phyloP scores from a whole-genome alignment of 2,888 invertebrate genomes.

The Aporophyla lueneburgensis region DNA sequence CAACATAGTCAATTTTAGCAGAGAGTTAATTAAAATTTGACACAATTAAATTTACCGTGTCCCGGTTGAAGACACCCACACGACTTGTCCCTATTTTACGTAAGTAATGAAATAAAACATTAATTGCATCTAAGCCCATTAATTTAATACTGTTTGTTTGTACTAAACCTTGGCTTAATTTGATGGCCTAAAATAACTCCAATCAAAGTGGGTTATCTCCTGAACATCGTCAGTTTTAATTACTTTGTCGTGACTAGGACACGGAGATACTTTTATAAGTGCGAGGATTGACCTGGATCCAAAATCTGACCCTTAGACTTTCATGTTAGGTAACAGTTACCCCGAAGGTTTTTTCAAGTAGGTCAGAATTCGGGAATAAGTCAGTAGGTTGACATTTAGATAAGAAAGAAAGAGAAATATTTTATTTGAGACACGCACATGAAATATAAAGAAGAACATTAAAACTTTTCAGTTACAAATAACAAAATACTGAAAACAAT shows the following conservation, averaged over 20 bases:
- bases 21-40: constrained; percentile 44
- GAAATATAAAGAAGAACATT: too few species aligned
- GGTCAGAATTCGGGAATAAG: constrained; percentile 21
- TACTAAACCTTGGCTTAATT: constrained; percentile 59
- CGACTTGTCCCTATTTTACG: constrained; percentile 47
- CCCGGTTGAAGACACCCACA: constrained; percentile 36
- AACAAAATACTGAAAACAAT: too few species aligned
- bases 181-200: constrained; percentile 57
- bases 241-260: constrained; percentile 59
- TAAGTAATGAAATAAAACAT: constrained; percentile 57
- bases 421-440: too few species aligned
- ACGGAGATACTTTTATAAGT: constrained; percentile 40
- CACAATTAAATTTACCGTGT: constrained; percentile 44
- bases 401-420: constrained; percentile 10
- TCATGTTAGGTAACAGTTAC: constrained; percentile 55
- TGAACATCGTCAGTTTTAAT: constrained; percentile 61
- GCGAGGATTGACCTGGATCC: constrained; percentile 57
- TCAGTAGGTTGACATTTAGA: constrained; percentile 30
- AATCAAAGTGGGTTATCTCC: constrained; percentile 66
- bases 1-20: constrained; percentile 4
- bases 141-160: constrained; percentile 47
- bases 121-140: constrained; percentile 57
- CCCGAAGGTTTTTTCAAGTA: constrained; percentile 17
- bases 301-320: constrained; percentile 42
- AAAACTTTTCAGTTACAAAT: too few species aligned